Percentiles rank a stretch among this genome's conserved stretches.
phyloP scores from a whole-genome alignment of 1,140 invertebrate species.

The Drosophila obscura region DNA sequence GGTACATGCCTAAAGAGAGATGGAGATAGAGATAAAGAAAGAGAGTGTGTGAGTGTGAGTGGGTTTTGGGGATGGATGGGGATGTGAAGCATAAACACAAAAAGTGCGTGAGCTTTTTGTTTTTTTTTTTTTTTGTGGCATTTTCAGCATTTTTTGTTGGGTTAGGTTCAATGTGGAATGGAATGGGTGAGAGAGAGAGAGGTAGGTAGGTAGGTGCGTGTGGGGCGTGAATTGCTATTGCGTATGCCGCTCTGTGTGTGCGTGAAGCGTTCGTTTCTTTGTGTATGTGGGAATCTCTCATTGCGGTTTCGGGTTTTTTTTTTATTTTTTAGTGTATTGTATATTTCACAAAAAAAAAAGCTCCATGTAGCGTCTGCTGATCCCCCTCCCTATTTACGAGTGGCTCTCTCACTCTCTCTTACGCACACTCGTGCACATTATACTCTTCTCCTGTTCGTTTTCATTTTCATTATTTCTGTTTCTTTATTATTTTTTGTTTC shows the following conservation, averaged over 20 bases:
- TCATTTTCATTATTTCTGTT: conserved; percentile 73
- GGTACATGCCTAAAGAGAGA: conserved; percentile 7
- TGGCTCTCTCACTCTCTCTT: conserved; percentile 23
- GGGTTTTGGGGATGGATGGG: conserved; percentile 1
- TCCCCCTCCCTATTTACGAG: background rate
- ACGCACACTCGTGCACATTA: conserved; percentile 25
- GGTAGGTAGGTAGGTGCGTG: conserved; percentile 44
- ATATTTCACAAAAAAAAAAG: conserved; percentile 41
- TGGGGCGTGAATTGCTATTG: conserved; percentile 61
- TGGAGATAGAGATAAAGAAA: conserved; percentile 19
- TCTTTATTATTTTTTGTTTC: conserved; percentile 65
- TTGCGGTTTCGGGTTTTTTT: conserved; percentile 48
- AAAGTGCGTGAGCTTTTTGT: conserved; percentile 59
- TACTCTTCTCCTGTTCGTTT: conserved; percentile 48
- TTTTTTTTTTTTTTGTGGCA: conserved; percentile 27
- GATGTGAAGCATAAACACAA: conserved; percentile 41
- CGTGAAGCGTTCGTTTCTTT: conserved; percentile 20
- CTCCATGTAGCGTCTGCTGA: conserved; percentile 21
- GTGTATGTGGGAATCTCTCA: conserved; percentile 56
- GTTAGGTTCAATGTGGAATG: conserved; percentile 71
- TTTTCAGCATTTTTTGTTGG: conserved; percentile 75
- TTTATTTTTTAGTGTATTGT: conserved; percentile 25
- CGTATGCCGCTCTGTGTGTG: conserved; percentile 20
- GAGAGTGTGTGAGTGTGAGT: conserved; percentile 14
- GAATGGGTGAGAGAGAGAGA: background rate